phyloP scores from a whole-genome alignment of 2,888 invertebrate genomes.

The Hypolimnas misippus region DNA sequence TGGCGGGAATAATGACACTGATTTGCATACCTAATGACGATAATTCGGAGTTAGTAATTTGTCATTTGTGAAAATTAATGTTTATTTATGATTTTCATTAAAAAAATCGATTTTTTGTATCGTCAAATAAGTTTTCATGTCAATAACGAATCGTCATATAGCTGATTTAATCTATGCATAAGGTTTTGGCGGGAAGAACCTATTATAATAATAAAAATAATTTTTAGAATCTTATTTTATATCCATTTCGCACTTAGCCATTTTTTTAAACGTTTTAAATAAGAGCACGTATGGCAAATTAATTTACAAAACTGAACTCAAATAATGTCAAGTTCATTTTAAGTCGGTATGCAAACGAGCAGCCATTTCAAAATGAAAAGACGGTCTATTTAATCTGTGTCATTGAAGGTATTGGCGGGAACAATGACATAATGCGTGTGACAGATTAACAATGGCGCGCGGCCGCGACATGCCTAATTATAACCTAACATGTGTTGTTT shows the following conservation, averaged over 20 bases:
- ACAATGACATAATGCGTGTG: conserved; percentile 33
- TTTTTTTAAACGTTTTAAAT: too few species aligned
- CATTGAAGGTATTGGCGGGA: conserved; percentile 25
- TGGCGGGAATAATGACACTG: background rate
- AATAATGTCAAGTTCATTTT: conserved; percentile 3
- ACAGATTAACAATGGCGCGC: conserved; percentile 27
- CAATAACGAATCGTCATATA: too few species aligned
- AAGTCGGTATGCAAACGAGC: background rate
- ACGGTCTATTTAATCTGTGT: conserved; percentile 28
- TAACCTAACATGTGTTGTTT: conserved; percentile 1
- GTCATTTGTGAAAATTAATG: background rate
- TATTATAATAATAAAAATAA: too few species aligned
- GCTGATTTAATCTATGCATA: too few species aligned
- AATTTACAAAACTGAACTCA: background rate
- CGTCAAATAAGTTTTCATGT: too few species aligned
- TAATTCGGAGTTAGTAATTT: background rate
- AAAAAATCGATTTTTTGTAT: too few species aligned
- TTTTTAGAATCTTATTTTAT: too few species aligned
- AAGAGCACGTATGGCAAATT: background rate
- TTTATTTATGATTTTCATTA: background rate
- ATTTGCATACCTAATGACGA: background rate
- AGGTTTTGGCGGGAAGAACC: too few species aligned
- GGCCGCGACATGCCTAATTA: conserved; percentile 26
- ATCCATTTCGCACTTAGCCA: too few species aligned
- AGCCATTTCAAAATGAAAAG: background rate